These are phyloP conservation scores for Drosophila nr. medialis DNA, from an alignment of 2,888 invertebrate species.

Conservation along the genomic window DNA sequence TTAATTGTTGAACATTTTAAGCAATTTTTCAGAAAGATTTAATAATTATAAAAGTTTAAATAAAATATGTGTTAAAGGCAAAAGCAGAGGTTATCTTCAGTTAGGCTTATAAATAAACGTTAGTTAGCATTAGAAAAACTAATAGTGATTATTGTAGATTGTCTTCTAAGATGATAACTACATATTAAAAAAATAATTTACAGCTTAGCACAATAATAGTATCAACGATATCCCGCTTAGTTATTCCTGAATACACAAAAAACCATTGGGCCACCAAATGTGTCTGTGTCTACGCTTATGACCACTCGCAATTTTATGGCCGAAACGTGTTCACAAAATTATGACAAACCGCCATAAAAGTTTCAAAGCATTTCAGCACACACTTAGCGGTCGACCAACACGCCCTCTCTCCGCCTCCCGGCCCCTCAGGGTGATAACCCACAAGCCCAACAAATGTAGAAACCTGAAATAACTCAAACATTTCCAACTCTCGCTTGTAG, in stretches of 20 bases:
- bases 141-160: not conserved
- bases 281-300: conserved; percentile 19
- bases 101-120: not conserved
- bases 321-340: conserved; percentile 73
- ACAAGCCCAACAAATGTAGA: not conserved
- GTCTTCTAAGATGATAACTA: not conserved
- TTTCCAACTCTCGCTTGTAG: conserved; percentile 3
- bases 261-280: conserved; percentile 14
- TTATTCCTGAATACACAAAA: conserved; percentile 1
- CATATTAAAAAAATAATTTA: conserved; percentile 20
- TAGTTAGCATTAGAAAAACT: not conserved
- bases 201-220: conserved; percentile 18
- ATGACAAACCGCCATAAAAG: conserved; percentile 68
- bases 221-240: not conserved
- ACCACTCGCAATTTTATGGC: conserved; percentile 60
- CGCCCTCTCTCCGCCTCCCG: not conserved
- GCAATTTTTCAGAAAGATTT: not conserved
- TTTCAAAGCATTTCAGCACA: conserved; percentile 67
- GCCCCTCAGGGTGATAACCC: not conserved
- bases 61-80: not conserved
- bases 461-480: conserved; percentile 22
- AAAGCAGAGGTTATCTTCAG: not conserved
- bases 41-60: not conserved
- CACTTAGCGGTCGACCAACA: conserved; percentile 57
- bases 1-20: not conserved